Percentiles rank a stretch among this genome's conserved stretches.
These are phyloP conservation scores for Athalia cordata DNA, from an alignment of 2,888 invertebrate species.

Conservation along the genomic window DNA sequence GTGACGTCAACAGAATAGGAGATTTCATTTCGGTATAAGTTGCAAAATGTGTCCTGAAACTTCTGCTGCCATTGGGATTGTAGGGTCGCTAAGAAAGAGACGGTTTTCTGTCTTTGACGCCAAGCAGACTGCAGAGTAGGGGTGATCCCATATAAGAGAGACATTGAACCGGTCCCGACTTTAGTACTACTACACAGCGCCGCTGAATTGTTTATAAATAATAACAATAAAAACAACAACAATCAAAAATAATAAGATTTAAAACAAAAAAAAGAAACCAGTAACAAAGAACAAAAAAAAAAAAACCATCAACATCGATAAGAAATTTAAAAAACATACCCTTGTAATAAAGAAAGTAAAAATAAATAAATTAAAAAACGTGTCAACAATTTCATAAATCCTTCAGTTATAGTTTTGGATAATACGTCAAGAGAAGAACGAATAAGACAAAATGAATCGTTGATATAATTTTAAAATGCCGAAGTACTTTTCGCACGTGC, in stretches of 20 bases:
- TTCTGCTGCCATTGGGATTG: conserved; percentile 12
- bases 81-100: conserved; percentile 41
- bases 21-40: conserved; percentile 18
- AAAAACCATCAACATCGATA: neutral
- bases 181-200: conserved; percentile 68
- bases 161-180: conserved; percentile 69
- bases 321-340: too few species aligned
- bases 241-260: neutral
- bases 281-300: neutral
- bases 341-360: too few species aligned
- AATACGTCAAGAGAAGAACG: too few species aligned
- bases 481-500: neutral
- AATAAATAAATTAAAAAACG: too few species aligned
- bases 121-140: conserved; percentile 63
- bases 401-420: too few species aligned
- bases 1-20: conserved; percentile 32
- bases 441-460: neutral
- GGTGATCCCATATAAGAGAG: conserved; percentile 71
- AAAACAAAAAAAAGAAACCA: neutral
- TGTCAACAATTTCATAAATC: too few species aligned
- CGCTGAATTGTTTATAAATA: conserved; percentile 5
- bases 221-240: conserved; percentile 15
- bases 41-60: conserved; percentile 36
- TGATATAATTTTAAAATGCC: neutral
- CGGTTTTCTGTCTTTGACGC: conserved; percentile 49